Evolutionary conservation across 2,888 invertebrate genomes (phyloP).

Genomic region (Andrena fulva): DNA sequence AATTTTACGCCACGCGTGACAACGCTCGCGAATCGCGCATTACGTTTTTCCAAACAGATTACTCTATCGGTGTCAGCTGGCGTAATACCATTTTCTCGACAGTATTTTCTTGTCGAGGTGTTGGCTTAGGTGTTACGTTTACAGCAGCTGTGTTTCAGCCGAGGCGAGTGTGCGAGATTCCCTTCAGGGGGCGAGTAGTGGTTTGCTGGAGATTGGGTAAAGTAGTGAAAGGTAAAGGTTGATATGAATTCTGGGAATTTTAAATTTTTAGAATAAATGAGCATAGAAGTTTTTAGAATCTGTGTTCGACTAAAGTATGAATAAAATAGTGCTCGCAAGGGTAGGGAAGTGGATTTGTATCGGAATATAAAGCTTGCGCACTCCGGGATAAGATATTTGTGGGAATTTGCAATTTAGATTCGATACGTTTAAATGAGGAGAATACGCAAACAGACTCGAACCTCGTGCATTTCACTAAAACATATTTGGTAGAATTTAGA

Average conservation of each 20-base stretch:
- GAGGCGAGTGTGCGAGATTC: neutral
- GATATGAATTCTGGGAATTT: too few relatives aligned
- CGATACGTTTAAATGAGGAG: constrained; percentile 1
- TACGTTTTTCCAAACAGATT: neutral
- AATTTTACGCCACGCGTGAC: constrained; percentile 8
- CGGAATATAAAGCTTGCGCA: neutral
- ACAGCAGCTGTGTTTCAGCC: neutral
- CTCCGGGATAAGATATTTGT: neutral
- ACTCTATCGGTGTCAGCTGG: neutral
- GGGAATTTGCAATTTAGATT: constrained; percentile 2
- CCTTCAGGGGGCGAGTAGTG: neutral
- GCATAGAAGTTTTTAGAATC: too few relatives aligned
- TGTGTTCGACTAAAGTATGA: too few relatives aligned
- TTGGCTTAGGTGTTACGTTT: neutral
- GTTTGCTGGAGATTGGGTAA: too few relatives aligned
- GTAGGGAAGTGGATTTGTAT: neutral
- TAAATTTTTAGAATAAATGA: too few relatives aligned
- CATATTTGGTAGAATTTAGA: constrained; percentile 6
- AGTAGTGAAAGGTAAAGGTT: too few relatives aligned
- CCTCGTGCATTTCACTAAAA: neutral
- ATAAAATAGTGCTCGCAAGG: neutral
- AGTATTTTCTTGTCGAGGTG: neutral
- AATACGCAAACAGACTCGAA: neutral
- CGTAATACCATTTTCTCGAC: neutral
- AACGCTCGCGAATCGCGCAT: neutral